Evolutionary conservation across 2,888 invertebrate species (phyloP).

Genomic region (Cryptops parisi): DNA sequence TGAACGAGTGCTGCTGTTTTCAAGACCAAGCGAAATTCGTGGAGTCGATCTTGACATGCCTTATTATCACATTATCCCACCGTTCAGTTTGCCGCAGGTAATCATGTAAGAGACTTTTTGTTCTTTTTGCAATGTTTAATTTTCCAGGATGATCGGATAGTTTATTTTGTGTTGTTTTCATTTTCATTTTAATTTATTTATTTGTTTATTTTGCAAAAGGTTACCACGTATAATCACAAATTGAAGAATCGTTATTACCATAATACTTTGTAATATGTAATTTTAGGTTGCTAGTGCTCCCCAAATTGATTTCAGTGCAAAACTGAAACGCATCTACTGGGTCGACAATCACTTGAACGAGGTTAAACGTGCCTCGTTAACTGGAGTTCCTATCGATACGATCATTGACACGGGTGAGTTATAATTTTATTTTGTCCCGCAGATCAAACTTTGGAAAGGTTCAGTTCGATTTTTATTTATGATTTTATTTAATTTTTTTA

Average conservation of each 20-base stretch:
- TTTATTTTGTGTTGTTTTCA: background rate
- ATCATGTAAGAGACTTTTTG: slow-evolving; percentile 1
- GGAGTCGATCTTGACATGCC: slow-evolving; percentile 66
- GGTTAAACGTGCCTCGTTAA: slow-evolving; percentile 51
- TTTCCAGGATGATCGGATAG: background rate
- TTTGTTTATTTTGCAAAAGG: background rate
- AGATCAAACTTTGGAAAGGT: no score
- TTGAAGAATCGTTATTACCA: background rate
- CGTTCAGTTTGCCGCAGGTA: slow-evolving; percentile 52
- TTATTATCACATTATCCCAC: slow-evolving; percentile 62
- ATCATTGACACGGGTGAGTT: slow-evolving; percentile 52
- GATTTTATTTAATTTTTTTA: slow-evolving; percentile 18
- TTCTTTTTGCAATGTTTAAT: background rate
- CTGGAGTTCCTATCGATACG: slow-evolving; percentile 51
- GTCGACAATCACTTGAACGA: slow-evolving; percentile 58
- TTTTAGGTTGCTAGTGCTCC: slow-evolving; percentile 47
- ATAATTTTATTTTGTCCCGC: no score
- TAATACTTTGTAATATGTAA: background rate
- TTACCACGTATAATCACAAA: no score
- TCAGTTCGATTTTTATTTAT: slow-evolving; percentile 1
- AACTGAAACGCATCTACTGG: slow-evolving; percentile 56
- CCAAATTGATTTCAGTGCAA: slow-evolving; percentile 52
- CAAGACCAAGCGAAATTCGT: slow-evolving; percentile 58
- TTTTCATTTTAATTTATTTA: background rate
- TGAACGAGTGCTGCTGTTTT: slow-evolving; percentile 62